A percentile compares a stretch with the other conserved stretches of the same genome.
Evolutionary conservation across 2,113 vertebrate genomes (phyloP).

Genomic region (Xerus inauris): DNA sequence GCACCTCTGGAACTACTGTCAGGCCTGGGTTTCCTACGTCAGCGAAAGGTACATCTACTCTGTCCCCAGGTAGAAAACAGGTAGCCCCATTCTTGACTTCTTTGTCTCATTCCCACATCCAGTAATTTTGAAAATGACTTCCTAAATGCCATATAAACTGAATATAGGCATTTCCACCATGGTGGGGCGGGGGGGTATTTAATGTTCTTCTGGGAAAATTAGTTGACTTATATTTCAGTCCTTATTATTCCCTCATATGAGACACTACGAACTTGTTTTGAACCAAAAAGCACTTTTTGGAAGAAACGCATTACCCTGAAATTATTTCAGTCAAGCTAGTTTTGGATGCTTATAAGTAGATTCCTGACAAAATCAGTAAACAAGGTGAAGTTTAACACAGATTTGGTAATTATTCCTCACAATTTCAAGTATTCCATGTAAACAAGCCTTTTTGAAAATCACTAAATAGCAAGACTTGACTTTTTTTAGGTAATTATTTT

Average conservation of each 20-base stretch:
- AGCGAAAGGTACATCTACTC: not conserved
- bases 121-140: conserved; percentile 9
- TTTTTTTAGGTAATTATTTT: not conserved
- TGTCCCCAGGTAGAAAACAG: not conserved
- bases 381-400: conserved; percentile 54
- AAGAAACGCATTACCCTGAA: conserved; percentile 70
- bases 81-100: not conserved
- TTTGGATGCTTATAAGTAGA: conserved; percentile 64
- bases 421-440: conserved; percentile 36
- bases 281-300: conserved; percentile 64
- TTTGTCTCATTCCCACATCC: not conserved
- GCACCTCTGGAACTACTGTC: not conserved
- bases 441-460: conserved; percentile 22
- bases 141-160: not conserved
- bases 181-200: not conserved
- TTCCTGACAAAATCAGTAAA: conserved; percentile 61
- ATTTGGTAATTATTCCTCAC: conserved; percentile 59
- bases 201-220: not conserved
- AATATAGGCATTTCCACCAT: not conserved
- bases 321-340: conserved; percentile 66
- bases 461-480: conserved; percentile 1
- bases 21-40: not conserved
- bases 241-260: conserved; percentile 37
- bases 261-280: conserved; percentile 66
- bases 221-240: conserved; percentile 46